phyloP scores from a whole-genome alignment of 1,140 invertebrate genomes.

The Pinna nobilis region DNA sequence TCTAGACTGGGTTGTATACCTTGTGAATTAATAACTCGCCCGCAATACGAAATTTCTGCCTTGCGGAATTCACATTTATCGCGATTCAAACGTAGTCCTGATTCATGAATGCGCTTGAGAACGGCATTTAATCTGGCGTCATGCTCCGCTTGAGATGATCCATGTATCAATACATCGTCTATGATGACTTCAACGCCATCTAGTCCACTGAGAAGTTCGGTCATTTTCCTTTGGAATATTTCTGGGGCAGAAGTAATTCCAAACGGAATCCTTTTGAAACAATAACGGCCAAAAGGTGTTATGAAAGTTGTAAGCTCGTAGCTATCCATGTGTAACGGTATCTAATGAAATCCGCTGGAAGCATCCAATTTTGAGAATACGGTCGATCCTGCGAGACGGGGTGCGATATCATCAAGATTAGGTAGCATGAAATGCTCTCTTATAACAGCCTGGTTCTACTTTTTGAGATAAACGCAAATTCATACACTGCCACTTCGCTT shows the following conservation, averaged over 20 bases:
- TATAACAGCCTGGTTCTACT: slow-evolving; percentile 33
- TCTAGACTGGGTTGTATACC: neutral
- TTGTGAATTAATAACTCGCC: slow-evolving; percentile 28
- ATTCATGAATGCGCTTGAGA: slow-evolving; percentile 47
- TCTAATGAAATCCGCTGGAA: slow-evolving; percentile 17
- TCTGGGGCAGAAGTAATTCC: slow-evolving; percentile 62
- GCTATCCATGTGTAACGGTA: slow-evolving; percentile 10
- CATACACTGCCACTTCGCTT: slow-evolving; percentile 37
- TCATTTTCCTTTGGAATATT: slow-evolving; percentile 43
- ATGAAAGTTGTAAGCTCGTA: slow-evolving; percentile 61
- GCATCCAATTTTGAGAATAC: slow-evolving; percentile 38
- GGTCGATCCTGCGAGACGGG: slow-evolving; percentile 18
- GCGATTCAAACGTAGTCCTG: slow-evolving; percentile 62
- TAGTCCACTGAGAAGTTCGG: slow-evolving; percentile 30
- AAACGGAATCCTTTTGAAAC: slow-evolving; percentile 72
- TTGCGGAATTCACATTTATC: slow-evolving; percentile 68
- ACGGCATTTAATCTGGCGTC: slow-evolving; percentile 48
- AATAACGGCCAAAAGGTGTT: slow-evolving; percentile 72
- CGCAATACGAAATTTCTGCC: slow-evolving; percentile 30
- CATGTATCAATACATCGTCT: slow-evolving; percentile 62
- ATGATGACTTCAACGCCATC: slow-evolving; percentile 32
- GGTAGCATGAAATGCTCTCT: slow-evolving; percentile 33
- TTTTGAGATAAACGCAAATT: slow-evolving; percentile 46
- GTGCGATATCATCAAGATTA: slow-evolving; percentile 35
- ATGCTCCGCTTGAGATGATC: slow-evolving; percentile 45